Conservation (phyloP, 2,113 vertebrate genomes). For the Pluvianellus socialis region DNA sequence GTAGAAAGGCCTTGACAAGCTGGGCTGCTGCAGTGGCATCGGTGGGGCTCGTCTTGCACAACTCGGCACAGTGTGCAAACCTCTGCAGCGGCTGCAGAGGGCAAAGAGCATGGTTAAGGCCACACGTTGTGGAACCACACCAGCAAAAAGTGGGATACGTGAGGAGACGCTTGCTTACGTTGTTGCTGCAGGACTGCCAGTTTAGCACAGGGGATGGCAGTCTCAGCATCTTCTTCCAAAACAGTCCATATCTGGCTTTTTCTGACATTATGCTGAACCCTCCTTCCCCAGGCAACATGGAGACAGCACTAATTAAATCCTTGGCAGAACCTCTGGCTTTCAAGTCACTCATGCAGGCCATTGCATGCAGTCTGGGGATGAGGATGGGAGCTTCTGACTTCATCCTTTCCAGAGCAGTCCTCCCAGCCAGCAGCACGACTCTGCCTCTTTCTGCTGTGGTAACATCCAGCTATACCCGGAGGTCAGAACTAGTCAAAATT, state of each 20-base stretch:
- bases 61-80: not conserved
- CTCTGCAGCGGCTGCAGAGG: not conserved
- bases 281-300: not conserved
- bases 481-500: not conserved
- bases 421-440: not conserved
- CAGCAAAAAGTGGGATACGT: not conserved
- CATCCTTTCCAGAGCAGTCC: not conserved
- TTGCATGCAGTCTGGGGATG: too few relatives aligned
- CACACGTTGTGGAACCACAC: not conserved
- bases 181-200: not conserved
- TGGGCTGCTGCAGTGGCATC: not conserved
- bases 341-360: not conserved
- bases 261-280: not conserved
- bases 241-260: not conserved
- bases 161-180: not conserved
- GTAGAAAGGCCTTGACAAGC: not conserved
- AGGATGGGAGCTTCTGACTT: not conserved
- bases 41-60: not conserved
- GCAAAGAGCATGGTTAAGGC: not conserved
- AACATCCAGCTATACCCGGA: not conserved
- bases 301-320: not conserved
- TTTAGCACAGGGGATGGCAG: not conserved
- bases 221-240: not conserved
- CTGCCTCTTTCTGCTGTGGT: not conserved
- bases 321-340: not conserved